These are phyloP conservation scores for Pandemis corylana DNA, from an alignment of 2,888 invertebrate genomes.

Conservation along the genomic window DNA sequence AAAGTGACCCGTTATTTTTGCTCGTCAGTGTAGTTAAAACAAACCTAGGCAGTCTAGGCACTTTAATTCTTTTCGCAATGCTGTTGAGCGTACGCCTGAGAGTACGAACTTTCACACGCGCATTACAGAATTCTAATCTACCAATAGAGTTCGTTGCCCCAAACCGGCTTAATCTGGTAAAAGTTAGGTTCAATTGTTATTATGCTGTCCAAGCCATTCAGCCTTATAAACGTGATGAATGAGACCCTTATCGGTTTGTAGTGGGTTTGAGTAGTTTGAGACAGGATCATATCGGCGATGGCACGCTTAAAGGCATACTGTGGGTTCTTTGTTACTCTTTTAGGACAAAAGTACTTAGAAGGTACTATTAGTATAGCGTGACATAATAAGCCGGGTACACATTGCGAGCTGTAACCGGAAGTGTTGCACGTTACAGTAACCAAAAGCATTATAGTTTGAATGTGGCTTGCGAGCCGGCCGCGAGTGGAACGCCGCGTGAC, in stretches of 20 bases:
- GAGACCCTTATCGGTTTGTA: slow-evolving; percentile 21
- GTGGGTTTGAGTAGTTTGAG: not conserved
- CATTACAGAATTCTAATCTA: slow-evolving; percentile 21
- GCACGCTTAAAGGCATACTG: not conserved
- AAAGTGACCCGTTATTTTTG: no score
- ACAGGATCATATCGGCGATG: not conserved
- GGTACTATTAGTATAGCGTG: no score
- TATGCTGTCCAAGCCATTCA: slow-evolving; percentile 45
- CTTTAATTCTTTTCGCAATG: not conserved
- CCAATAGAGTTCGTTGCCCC: slow-evolving; percentile 28
- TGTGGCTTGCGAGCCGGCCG: no score
- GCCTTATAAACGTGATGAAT: slow-evolving; percentile 35
- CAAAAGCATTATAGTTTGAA: no score
- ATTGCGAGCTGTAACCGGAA: no score
- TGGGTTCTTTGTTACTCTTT: no score
- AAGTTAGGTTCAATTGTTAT: slow-evolving; percentile 43
- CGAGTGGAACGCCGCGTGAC: no score
- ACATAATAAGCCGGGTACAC: no score
- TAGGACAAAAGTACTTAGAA: no score
- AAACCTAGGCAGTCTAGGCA: not conserved
- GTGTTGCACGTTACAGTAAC: no score
- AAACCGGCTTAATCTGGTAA: slow-evolving; percentile 34
- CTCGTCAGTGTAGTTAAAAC: not conserved
- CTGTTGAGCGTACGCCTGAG: not conserved
- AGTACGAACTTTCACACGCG: slow-evolving; percentile 27